These are phyloP conservation scores for Campoletis raptor DNA, from an alignment of 2,888 invertebrate species.

Conservation along the genomic window DNA sequence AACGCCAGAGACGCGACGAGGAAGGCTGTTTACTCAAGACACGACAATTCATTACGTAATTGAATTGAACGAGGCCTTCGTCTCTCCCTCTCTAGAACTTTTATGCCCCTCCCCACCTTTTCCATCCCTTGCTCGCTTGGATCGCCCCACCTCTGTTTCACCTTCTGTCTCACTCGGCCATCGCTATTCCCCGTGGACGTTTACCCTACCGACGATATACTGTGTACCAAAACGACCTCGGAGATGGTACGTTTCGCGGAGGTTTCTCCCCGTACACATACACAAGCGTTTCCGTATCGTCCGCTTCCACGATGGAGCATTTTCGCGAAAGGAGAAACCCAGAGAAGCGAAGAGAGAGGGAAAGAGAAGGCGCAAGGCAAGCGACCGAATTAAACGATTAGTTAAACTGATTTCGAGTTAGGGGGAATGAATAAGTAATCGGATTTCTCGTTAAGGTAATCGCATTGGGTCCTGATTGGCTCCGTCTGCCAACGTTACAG, in stretches of 20 bases:
- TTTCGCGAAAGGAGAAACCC: slow-evolving; percentile 23
- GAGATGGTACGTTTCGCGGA: slow-evolving; percentile 42
- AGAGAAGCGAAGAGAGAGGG: slow-evolving; percentile 26
- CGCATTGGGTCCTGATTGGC: slow-evolving; percentile 84
- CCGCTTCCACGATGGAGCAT: slow-evolving; percentile 9
- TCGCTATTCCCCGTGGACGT: slow-evolving; percentile 50
- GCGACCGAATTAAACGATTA: slow-evolving; percentile 85
- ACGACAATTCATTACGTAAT: slow-evolving; percentile 85
- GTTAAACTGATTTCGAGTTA: slow-evolving; percentile 85
- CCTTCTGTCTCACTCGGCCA: slow-evolving; percentile 38
- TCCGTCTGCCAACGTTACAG: slow-evolving; percentile 82
- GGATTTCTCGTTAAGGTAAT: slow-evolving; percentile 85
- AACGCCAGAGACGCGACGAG: slow-evolving; percentile 79
- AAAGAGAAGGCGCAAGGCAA: slow-evolving; percentile 56
- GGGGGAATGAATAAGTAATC: slow-evolving; percentile 85
- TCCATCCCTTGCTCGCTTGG: slow-evolving; percentile 53
- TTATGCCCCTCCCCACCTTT: slow-evolving; percentile 30
- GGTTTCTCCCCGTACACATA: slow-evolving; percentile 38
- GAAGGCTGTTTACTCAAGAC: slow-evolving; percentile 84
- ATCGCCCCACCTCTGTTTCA: slow-evolving; percentile 38
- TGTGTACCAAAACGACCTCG: slow-evolving; percentile 47
- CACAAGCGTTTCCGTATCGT: neutral
- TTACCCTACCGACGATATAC: slow-evolving; percentile 64
- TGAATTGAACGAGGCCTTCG: slow-evolving; percentile 84
- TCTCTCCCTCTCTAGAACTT: slow-evolving; percentile 47